Evolutionary conservation across 2,797 vertebrate genomes (phyloP).

Genomic region (Molossus alvarezi): DNA sequence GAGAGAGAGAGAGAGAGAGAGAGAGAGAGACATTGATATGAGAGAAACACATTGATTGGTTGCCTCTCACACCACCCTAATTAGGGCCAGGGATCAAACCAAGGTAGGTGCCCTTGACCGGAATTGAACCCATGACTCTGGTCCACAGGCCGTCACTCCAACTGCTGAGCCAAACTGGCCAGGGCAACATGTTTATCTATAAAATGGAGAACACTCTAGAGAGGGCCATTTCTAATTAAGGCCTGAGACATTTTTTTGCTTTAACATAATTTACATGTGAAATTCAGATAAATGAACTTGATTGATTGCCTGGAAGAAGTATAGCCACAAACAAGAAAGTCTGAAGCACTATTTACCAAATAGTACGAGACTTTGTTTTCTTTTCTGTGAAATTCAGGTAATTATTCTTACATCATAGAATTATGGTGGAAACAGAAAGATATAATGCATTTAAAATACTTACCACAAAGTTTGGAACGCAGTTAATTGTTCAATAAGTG

Average conservation of each 20-base stretch:
- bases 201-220: background rate
- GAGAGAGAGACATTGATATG: too few species aligned
- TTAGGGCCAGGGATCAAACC: too few species aligned
- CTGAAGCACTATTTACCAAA: slow-evolving; percentile 16
- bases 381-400: slow-evolving; percentile 52
- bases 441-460: slow-evolving; percentile 46
- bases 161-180: too few species aligned
- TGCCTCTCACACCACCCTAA: too few species aligned
- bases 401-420: slow-evolving; percentile 55
- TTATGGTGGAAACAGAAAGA: slow-evolving; percentile 30
- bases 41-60: too few species aligned
- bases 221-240: background rate
- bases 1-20: too few species aligned
- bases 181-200: background rate
- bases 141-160: too few species aligned
- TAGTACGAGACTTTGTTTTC: background rate
- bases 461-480: slow-evolving; percentile 10
- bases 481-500: slow-evolving; percentile 50
- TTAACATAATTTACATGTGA: slow-evolving; percentile 47
- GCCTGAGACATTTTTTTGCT: background rate
- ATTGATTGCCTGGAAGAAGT: slow-evolving; percentile 32
- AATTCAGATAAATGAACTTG: slow-evolving; percentile 52
- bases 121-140: too few species aligned
- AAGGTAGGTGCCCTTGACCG: too few species aligned
- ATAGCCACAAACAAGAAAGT: background rate